phyloP scores from a whole-genome alignment of 30 jellyfish, hydroid and myxozoan genomes.

The Aurelia sp. region DNA sequence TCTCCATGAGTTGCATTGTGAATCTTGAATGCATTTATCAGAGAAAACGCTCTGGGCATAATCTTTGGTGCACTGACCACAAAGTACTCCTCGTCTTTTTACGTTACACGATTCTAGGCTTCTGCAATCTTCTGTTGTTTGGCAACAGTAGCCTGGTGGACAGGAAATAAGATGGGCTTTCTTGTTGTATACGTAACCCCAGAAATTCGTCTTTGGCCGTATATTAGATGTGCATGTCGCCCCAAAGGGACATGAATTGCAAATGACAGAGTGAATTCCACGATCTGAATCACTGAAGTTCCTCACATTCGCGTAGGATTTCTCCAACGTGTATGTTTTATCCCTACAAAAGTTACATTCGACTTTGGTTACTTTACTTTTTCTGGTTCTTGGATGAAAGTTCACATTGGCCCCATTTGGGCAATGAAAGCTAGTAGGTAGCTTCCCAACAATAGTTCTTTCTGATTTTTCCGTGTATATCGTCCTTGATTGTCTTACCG shows the following conservation, averaged over 20 bases:
- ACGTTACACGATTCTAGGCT: neutral
- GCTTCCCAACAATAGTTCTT: neutral
- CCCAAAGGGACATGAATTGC: conserved; percentile 30
- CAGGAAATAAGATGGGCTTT: neutral
- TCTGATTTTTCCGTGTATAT: neutral
- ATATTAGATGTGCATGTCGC: neutral
- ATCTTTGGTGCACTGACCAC: neutral
- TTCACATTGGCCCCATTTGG: neutral
- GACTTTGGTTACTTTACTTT: neutral
- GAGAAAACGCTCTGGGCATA: neutral
- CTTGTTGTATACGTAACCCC: conserved; percentile 16
- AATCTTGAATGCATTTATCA: neutral
- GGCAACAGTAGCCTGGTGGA: conserved; percentile 41
- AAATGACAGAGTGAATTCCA: neutral
- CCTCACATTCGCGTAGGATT: neutral
- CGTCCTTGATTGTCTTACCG: neutral
- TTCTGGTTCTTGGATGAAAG: neutral
- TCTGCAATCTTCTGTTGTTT: neutral
- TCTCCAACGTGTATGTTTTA: neutral
- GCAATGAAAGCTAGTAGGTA: neutral
- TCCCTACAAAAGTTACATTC: neutral
- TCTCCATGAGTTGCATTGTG: neutral
- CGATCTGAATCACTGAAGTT: neutral
- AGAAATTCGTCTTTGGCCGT: conserved; percentile 21
- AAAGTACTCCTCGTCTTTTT: neutral